These are phyloP conservation scores for Ptilorrhoa leucosticta DNA, from an alignment of 2,113 vertebrate species.

Conservation along the genomic window DNA sequence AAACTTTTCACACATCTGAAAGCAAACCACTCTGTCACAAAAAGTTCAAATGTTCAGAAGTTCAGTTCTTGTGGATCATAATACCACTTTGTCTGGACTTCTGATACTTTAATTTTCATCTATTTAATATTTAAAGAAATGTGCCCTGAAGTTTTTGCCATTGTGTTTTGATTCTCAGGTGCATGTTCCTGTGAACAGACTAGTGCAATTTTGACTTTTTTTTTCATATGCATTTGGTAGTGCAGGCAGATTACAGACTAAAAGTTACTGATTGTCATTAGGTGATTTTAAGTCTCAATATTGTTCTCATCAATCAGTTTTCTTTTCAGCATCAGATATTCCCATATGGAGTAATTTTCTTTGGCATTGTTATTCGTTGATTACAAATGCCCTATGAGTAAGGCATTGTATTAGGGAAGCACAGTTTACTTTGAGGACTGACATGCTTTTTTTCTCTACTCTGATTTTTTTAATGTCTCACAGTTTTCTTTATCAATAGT, in stretches of 20 bases:
- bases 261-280: conserved; percentile 41
- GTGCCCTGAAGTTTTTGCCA: neutral
- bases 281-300: neutral
- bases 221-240: neutral
- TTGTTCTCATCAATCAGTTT: conserved; percentile 7
- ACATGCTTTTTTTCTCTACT: neutral
- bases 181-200: neutral
- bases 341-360: neutral
- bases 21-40: neutral
- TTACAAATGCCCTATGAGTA: neutral
- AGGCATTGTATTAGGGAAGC: neutral
- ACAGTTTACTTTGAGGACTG: neutral
- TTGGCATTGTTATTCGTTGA: conserved; percentile 1
- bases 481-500: neutral
- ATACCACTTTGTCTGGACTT: neutral
- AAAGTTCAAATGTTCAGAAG: neutral
- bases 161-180: neutral
- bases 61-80: neutral
- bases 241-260: neutral
- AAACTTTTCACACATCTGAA: neutral
- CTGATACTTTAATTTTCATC: neutral
- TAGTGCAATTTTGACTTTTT: neutral
- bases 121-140: neutral
- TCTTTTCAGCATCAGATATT: conserved; percentile 3
- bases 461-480: neutral